Conservation (phyloP, 2,113 vertebrate genomes). For the Tetrao urogallus region DNA sequence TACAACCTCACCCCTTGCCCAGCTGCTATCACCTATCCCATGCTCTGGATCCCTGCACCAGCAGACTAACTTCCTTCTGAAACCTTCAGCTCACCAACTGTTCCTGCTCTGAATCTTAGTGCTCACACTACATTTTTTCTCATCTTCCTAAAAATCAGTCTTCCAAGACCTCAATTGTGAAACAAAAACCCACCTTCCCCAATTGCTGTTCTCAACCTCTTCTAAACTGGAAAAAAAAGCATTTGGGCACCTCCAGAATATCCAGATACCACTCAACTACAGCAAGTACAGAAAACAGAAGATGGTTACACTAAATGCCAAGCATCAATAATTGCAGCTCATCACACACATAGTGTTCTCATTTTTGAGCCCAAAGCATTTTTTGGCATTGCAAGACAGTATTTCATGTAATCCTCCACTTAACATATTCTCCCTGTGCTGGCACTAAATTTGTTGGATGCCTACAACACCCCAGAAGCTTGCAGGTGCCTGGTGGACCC, state of each 20-base stretch:
- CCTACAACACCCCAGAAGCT: background rate
- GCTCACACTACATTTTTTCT: background rate
- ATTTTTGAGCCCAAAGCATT: background rate
- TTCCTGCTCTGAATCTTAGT: background rate
- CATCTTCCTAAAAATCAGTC: background rate
- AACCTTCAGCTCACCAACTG: background rate
- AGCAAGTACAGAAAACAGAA: background rate
- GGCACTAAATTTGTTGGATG: background rate
- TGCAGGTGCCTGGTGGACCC: fast-evolving
- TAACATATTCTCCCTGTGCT: background rate
- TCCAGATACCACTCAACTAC: background rate
- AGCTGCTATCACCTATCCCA: background rate
- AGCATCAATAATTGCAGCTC: background rate
- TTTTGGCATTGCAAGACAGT: background rate
- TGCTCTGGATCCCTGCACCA: background rate
- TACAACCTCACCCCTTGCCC: background rate
- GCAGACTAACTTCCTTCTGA: background rate
- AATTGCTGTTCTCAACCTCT: background rate
- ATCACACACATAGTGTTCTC: background rate
- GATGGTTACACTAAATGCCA: background rate
- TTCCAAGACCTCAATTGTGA: background rate
- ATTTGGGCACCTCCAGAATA: background rate
- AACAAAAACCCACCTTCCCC: background rate
- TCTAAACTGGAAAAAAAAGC: background rate
- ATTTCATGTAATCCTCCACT: background rate